Percentiles rank a stretch among this genome's conserved stretches.
Conservation (phyloP, 2,113 vertebrate genomes). For the Chiloscyllium plagiosum region DNA sequence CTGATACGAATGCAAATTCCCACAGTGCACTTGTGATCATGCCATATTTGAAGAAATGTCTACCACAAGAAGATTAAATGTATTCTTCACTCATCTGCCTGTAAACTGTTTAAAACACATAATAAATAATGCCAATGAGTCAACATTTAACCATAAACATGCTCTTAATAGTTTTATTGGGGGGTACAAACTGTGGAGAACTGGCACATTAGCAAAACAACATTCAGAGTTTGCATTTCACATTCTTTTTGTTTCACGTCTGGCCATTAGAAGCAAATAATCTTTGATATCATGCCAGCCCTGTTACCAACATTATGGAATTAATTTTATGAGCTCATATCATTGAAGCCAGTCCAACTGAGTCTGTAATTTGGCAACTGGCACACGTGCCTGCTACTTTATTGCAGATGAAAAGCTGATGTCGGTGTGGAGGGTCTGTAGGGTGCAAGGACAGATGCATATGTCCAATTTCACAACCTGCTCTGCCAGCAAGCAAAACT, state of each 20-base stretch:
- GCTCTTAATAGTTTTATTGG: not conserved
- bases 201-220: not conserved
- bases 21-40: not conserved
- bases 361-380: not conserved
- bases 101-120: conserved; percentile 27
- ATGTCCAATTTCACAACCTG: not conserved
- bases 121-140: not conserved
- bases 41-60: conserved; percentile 5
- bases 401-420: not conserved
- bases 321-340: not conserved
- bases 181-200: not conserved
- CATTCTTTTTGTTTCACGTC: not conserved
- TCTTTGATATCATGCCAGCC: not conserved
- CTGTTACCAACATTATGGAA: not conserved
- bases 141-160: conserved; percentile 4
- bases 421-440: not conserved
- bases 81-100: conserved; percentile 4
- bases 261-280: not conserved
- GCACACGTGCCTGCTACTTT: not conserved
- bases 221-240: not conserved
- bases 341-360: not conserved
- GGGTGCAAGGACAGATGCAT: not conserved
- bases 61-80: not conserved
- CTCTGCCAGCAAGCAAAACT: not conserved
- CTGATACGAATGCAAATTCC: not conserved